Base-by-base conservation (phyloP, 1,140 invertebrate species). In the Drosophila punjabiensis region DNA sequence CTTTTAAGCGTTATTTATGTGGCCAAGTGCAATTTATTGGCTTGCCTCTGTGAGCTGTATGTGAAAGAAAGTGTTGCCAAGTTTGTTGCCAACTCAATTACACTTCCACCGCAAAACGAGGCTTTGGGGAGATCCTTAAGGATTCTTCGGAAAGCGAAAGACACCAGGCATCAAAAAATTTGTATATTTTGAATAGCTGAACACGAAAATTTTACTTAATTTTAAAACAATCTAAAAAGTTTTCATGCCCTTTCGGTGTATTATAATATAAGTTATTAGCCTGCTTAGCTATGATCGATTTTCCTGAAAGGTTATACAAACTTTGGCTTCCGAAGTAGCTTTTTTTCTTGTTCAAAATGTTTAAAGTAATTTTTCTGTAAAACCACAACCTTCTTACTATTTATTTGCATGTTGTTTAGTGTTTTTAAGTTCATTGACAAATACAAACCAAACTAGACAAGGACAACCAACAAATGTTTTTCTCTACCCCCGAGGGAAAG, bases 31-130 rank as follows among this genome's bases (percentile, higher is more conserved):
- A 83, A 83, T 83, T 79, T 79, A 71, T 70, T 64, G 64, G 56
- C 45, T 20, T 55, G 32, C 37, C 66, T 52, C 37, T 33, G 39
- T 60, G 53, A 14, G 56, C 35, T 24, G n/a, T 58, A 16, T 58
- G 55, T 16, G 35, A 56, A 28, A 20, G 47, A 55, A 82, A 82
- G 67, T 81, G 82, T 76, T 84, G 66, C 52, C 59, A 78, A 88
- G 64, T 89, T 89, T 52, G 20, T 81, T 63, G 64, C 43, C 78
- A 88, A 85, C 81, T 88, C 85, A 89, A 89, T 89, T 88, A 85
- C 78, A 60, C 28, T 55, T 47, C 20, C 37, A 55, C 39, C 28
- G 30, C 52, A 50, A 63, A 78, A 88, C 80, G 74, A 71, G 55
- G 47, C 73, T 48, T 78, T 10, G 48, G 67, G 67, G 62, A 81